Conservation (phyloP, 2,113 vertebrate species). For the Tupaia chinensis region DNA sequence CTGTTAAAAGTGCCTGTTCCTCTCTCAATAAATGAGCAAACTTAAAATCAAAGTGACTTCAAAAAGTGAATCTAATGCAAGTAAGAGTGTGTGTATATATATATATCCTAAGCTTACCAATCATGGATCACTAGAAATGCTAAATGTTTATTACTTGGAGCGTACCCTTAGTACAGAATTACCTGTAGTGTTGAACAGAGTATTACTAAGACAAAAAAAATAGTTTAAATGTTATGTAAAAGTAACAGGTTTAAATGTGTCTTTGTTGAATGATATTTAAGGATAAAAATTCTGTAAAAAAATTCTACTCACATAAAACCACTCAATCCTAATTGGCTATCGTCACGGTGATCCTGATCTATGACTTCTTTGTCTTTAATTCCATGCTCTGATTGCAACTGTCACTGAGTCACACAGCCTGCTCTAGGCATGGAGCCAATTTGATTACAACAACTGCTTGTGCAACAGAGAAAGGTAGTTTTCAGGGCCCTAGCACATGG, state of each 20-base stretch:
- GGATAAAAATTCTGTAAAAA: constrained; percentile 11
- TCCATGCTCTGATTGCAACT: constrained; percentile 86
- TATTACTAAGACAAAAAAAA: constrained; percentile 25
- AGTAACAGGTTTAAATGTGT: constrained; percentile 52
- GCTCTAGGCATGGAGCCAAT: constrained; percentile 85
- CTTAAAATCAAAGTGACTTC: constrained; percentile 49
- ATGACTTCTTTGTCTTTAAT: constrained; percentile 87
- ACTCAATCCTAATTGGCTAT: not conserved
- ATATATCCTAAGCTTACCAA: not conserved
- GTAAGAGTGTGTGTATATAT: not conserved
- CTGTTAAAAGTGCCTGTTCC: too few species aligned
- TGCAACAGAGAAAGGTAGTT: constrained; percentile 87
- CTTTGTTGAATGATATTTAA: constrained; percentile 59
- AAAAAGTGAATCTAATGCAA: constrained; percentile 52
- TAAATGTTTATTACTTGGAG: not conserved
- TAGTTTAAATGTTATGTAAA: constrained; percentile 34
- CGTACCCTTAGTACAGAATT: constrained; percentile 19
- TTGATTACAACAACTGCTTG: constrained; percentile 88
- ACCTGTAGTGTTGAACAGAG: not conserved
- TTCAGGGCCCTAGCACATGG: constrained; percentile 76
- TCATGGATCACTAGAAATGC: not conserved
- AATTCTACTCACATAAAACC: constrained; percentile 30
- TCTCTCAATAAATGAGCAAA: too few species aligned
- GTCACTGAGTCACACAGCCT: constrained; percentile 90
- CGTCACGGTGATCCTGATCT: constrained; percentile 82